Conservation (phyloP, 2,797 vertebrate species). For the Chiroxiphia lanceolata region DNA sequence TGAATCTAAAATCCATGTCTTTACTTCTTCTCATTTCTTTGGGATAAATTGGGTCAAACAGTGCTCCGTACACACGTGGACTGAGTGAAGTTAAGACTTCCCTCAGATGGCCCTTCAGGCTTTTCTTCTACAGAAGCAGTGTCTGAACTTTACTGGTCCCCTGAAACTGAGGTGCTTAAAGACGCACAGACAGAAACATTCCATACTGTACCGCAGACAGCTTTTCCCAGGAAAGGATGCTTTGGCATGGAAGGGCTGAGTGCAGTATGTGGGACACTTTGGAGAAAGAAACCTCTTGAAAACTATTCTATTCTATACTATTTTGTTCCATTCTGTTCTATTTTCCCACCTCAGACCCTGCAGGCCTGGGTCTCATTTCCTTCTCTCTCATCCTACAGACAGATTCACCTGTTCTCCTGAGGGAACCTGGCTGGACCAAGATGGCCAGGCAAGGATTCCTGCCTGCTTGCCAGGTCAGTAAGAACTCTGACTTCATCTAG, state of each 20-base stretch:
- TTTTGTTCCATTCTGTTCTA: background rate
- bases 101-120: background rate
- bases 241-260: background rate
- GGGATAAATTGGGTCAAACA: background rate
- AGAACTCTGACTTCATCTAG: background rate
- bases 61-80: background rate
- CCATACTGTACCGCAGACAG: background rate
- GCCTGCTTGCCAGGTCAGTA: conserved; percentile 77
- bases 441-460: conserved; percentile 64
- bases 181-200: background rate
- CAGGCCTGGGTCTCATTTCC: background rate
- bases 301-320: background rate
- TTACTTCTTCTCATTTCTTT: background rate
- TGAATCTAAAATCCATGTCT: background rate
- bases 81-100: background rate
- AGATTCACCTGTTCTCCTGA: conserved; percentile 74
- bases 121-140: background rate
- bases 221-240: background rate
- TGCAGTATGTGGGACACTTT: background rate
- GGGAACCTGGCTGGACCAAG: conserved; percentile 72
- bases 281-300: background rate
- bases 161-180: background rate
- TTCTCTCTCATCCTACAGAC: conserved; percentile 30
- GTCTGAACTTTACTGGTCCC: background rate
- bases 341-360: background rate